Evolutionary conservation across 2,113 vertebrate species (phyloP).

Genomic region (Aegotheles bennettii): DNA sequence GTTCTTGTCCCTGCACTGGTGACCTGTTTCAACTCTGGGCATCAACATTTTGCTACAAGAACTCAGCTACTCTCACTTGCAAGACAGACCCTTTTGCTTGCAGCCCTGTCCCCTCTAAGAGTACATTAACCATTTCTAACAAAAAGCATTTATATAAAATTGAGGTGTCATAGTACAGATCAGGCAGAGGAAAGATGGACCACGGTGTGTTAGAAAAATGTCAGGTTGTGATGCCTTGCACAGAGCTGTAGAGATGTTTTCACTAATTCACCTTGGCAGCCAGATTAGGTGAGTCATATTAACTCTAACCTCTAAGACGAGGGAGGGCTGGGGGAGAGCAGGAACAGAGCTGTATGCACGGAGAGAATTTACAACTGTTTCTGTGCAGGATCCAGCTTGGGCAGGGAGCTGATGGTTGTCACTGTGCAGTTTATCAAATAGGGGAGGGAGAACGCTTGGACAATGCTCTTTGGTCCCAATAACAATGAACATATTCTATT

Average conservation of each 20-base stretch:
- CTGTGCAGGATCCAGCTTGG: neutral
- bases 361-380: neutral
- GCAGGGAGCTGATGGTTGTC: constrained; percentile 13
- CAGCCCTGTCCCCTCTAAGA: neutral
- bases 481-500: neutral
- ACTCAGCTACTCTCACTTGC: neutral
- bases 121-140: constrained; percentile 13
- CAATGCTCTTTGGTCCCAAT: neutral
- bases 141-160: constrained; percentile 8
- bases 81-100: neutral
- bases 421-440: neutral
- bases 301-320: constrained; percentile 38
- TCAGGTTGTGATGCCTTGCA: constrained; percentile 40
- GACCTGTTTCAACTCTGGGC: neutral
- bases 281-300: constrained; percentile 42
- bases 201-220: constrained; percentile 18
- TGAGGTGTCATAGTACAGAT: neutral
- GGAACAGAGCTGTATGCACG: neutral
- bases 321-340: neutral
- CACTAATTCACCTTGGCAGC: constrained; percentile 56
- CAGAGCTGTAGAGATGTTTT: constrained; percentile 41
- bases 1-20: neutral
- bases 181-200: constrained; percentile 19
- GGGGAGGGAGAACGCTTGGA: neutral
- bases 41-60: neutral